Percentiles rank a stretch among this genome's conserved stretches.
These are phyloP conservation scores for Dicaeum eximium DNA, from an alignment of 2,113 vertebrate species.

Conservation along the genomic window DNA sequence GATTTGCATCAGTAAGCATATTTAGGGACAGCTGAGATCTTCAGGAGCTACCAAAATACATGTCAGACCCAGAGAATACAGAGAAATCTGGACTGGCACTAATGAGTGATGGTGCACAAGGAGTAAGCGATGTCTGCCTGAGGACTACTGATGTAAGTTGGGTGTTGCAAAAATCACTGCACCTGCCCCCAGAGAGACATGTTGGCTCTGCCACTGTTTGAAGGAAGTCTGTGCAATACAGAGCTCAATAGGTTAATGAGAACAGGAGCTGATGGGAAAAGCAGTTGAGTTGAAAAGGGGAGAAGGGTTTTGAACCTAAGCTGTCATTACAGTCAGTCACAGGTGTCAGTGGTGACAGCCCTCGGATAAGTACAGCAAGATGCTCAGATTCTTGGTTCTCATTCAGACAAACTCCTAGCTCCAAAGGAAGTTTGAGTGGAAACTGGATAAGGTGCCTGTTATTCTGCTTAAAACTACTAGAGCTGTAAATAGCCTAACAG, in stretches of 20 bases:
- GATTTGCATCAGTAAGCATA: neutral
- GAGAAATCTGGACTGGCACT: neutral
- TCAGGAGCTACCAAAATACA: neutral
- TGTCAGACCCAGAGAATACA: neutral
- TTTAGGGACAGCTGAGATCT: neutral
- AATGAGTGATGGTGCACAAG: neutral
- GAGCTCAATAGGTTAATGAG: neutral
- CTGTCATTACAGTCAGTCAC: neutral
- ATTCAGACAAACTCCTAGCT: neutral
- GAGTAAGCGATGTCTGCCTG: neutral
- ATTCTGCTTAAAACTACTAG: neutral
- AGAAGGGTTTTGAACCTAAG: neutral
- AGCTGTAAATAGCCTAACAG: neutral
- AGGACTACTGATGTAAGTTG: neutral
- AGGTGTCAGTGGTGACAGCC: neutral
- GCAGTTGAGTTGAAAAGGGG: neutral
- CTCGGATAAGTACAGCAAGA: neutral
- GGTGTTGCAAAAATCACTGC: neutral
- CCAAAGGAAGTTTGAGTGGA: neutral
- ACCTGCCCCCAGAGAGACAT: neutral
- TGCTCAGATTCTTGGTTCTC: neutral
- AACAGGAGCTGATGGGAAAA: neutral
- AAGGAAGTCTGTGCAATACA: neutral
- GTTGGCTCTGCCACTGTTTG: neutral
- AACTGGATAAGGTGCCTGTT: conserved; percentile 26